phyloP scores from a whole-genome alignment of 2,888 invertebrate species.

The Lasioglossum marginatum region DNA sequence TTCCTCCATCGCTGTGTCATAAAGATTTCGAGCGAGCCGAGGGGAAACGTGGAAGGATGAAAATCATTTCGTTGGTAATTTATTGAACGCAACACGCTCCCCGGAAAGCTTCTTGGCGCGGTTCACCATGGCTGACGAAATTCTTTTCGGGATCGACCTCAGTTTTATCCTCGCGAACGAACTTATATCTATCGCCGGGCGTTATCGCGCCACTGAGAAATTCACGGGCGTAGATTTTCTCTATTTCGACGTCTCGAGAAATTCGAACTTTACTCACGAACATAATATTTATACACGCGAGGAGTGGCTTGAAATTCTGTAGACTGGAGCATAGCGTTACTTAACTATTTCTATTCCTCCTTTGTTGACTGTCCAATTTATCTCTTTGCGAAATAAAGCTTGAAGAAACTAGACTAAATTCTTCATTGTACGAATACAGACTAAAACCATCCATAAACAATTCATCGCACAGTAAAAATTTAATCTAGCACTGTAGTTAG shows the following conservation, averaged over 20 bases:
- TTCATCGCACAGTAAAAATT: no score
- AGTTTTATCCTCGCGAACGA: neutral
- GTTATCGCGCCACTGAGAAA: neutral
- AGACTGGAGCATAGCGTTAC: neutral
- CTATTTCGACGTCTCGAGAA: neutral
- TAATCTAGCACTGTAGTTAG: no score
- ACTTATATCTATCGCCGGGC: neutral
- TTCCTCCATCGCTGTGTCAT: neutral
- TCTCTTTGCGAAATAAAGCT: neutral
- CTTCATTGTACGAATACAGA: no score
- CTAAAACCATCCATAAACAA: no score
- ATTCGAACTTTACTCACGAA: neutral
- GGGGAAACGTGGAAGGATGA: neutral
- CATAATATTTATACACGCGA: neutral
- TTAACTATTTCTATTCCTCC: neutral
- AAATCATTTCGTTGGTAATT: constrained; percentile 27
- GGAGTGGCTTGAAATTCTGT: neutral
- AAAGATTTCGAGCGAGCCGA: constrained; percentile 34
- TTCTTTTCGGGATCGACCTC: neutral
- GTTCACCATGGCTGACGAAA: neutral
- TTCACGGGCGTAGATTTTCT: neutral
- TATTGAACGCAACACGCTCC: constrained; percentile 12
- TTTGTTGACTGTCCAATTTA: neutral
- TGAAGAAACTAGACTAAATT: no score
- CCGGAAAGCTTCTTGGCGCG: neutral